phyloP scores from a whole-genome alignment of 2,888 invertebrate species.

The Melangyna quadrimaculata region DNA sequence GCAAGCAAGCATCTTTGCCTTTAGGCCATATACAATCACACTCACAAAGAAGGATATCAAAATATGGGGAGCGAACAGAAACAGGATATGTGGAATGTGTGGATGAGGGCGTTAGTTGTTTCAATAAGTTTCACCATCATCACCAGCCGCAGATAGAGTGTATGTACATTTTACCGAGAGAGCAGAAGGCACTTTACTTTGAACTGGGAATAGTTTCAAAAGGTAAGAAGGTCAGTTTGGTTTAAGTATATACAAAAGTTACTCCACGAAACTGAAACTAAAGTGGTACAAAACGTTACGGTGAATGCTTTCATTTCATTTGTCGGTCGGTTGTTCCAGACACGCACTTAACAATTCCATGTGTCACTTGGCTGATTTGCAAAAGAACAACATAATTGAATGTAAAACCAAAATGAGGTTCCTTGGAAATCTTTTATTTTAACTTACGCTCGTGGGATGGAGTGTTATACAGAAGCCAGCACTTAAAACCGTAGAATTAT shows the following conservation, averaged over 20 bases:
- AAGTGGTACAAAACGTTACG: slow-evolving; percentile 2
- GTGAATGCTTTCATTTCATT: slow-evolving; percentile 17
- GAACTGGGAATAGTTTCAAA: slow-evolving; percentile 16
- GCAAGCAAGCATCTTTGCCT: slow-evolving; percentile 19
- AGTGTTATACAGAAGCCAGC: not conserved
- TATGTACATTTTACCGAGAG: not conserved
- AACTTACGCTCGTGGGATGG: not conserved
- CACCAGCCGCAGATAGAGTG: not conserved
- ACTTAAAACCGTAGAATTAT: not conserved
- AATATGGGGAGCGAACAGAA: not conserved
- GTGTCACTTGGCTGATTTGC: slow-evolving; percentile 18
- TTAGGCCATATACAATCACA: not conserved
- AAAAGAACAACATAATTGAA: slow-evolving; percentile 24
- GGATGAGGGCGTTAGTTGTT: not conserved
- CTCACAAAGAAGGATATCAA: not conserved
- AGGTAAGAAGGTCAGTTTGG: slow-evolving; percentile 8
- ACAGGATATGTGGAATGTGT: slow-evolving; percentile 18
- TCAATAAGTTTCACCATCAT: not conserved
- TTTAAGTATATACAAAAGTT: slow-evolving; percentile 11
- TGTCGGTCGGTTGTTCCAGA: slow-evolving; percentile 11
- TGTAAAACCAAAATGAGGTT: slow-evolving; percentile 13
- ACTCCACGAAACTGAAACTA: not conserved
- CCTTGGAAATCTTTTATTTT: not conserved
- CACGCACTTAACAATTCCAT: slow-evolving; percentile 26
- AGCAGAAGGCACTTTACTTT: not conserved